A percentile compares a stretch with the other conserved stretches of the same genome.
Conservation (phyloP, 2,888 invertebrate species). For the Trissolcus brochymenae region DNA sequence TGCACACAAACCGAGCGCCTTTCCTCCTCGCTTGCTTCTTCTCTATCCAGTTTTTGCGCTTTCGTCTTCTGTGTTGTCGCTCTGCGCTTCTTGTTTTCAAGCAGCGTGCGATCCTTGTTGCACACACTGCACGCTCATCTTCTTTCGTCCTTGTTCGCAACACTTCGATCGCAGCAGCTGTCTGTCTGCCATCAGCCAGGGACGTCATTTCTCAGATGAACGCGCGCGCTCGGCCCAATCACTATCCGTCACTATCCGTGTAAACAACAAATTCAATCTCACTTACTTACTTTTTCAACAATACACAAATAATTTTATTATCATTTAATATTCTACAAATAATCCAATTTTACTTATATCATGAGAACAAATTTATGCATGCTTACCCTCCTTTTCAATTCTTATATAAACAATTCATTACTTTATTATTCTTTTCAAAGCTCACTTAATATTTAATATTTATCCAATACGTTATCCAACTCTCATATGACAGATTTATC, state of each 20-base stretch:
- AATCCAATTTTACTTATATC: too few relatives aligned
- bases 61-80: constrained; percentile 8
- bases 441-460: too few relatives aligned
- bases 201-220: constrained; percentile 23
- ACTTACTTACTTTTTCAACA: neutral
- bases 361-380: too few relatives aligned
- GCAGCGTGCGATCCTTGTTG: constrained; percentile 24
- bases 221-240: constrained; percentile 1
- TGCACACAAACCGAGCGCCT: constrained; percentile 9
- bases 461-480: too few relatives aligned
- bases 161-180: constrained; percentile 54
- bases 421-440: too few relatives aligned
- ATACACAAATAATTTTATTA: too few relatives aligned
- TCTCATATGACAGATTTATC: too few relatives aligned
- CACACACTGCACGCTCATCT: neutral
- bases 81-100: constrained; percentile 48
- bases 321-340: too few relatives aligned
- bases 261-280: constrained; percentile 16
- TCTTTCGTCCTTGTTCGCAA: constrained; percentile 20
- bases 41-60: constrained; percentile 15
- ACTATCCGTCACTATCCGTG: neutral
- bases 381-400: too few relatives aligned
- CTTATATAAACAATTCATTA: too few relatives aligned
- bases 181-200: constrained; percentile 48
- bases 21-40: constrained; percentile 6